Conservation (phyloP, 2,113 vertebrate species). For the Tautogolabrus adspersus region DNA sequence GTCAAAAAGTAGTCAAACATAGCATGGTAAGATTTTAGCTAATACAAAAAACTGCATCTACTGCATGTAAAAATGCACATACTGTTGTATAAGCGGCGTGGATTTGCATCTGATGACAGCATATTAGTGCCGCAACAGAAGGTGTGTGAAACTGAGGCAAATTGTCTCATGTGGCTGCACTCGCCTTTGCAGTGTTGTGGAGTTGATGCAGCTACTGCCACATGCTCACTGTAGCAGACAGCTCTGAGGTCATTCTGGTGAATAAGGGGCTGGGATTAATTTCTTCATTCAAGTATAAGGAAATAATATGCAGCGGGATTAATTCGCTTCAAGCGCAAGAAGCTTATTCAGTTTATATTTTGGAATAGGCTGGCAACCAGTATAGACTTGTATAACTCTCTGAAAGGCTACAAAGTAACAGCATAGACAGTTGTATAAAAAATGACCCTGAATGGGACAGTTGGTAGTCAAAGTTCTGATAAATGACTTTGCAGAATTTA, state of each 20-base stretch:
- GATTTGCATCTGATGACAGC: conserved; percentile 5
- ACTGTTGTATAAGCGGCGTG: not conserved
- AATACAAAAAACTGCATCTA: not conserved
- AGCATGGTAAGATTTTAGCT: too few species aligned
- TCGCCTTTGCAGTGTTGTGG: conserved; percentile 27
- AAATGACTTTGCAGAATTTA: not conserved
- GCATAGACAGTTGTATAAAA: too few species aligned
- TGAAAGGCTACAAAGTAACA: not conserved
- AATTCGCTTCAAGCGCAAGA: not conserved
- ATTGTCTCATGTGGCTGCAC: conserved; percentile 40
- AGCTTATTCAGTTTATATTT: not conserved
- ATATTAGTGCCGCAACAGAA: conserved; percentile 31
- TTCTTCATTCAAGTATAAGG: not conserved
- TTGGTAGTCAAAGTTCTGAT: not conserved
- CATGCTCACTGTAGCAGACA: conserved; percentile 30
- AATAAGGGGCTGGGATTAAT: not conserved
- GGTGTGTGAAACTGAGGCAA: conserved; percentile 37
- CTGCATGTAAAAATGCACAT: not conserved
- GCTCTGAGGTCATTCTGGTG: conserved; percentile 9
- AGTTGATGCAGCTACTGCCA: conserved; percentile 13
- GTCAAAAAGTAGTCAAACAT: too few species aligned
- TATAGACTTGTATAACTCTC: not conserved
- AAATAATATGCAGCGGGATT: not conserved
- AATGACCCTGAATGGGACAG: not conserved
- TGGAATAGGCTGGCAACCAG: not conserved